Percentiles rank a stretch among this genome's conserved stretches.
These are phyloP conservation scores for Saccopteryx bilineata DNA, from an alignment of 2,113 vertebrate genomes.

Conservation along the genomic window DNA sequence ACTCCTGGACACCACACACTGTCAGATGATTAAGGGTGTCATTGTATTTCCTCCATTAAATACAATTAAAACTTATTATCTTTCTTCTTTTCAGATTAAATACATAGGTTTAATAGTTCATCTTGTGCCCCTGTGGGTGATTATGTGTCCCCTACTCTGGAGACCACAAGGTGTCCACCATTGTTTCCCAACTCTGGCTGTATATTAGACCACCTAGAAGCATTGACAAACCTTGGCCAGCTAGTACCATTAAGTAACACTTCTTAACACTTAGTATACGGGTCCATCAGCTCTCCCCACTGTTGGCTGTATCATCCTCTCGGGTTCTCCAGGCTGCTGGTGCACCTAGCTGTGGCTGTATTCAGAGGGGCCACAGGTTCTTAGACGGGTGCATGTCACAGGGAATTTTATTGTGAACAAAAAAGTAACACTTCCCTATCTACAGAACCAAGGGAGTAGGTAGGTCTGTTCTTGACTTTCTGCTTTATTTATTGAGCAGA, in stretches of 20 bases:
- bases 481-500: conserved; percentile 16
- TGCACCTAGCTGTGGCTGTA: not conserved
- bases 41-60: not conserved
- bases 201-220: not conserved
- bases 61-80: not conserved
- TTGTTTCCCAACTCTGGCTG: not conserved
- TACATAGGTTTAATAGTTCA: not conserved
- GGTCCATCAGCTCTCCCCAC: not conserved
- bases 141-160: not conserved
- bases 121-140: not conserved
- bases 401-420: not conserved
- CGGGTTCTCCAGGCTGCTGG: not conserved
- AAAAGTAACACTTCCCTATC: not conserved
- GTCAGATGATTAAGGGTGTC: not conserved
- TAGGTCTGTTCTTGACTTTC: not conserved
- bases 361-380: not conserved
- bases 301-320: not conserved
- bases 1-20: not conserved
- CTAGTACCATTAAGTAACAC: not conserved
- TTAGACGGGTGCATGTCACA: not conserved
- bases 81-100: conserved; percentile 14
- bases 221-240: not conserved
- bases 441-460: not conserved
- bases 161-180: not conserved
- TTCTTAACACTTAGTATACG: not conserved